phyloP scores from a whole-genome alignment of 2,113 vertebrate genomes.

The Planiliza haematocheilus region DNA sequence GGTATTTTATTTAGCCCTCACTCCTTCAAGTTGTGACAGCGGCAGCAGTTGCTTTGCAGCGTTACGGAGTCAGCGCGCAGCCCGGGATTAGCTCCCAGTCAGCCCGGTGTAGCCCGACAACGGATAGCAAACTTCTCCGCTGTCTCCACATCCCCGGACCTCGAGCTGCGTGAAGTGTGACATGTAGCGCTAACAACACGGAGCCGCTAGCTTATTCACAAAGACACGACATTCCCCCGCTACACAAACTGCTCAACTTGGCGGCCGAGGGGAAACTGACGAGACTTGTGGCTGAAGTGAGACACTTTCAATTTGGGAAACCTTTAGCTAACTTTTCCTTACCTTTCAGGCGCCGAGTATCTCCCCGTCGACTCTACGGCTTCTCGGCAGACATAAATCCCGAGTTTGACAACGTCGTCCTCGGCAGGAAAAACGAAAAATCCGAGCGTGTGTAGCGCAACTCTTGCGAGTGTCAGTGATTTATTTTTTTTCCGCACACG shows the following conservation, averaged over 20 bases:
- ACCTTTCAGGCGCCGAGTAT: slow-evolving; percentile 51
- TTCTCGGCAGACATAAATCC: slow-evolving; percentile 46
- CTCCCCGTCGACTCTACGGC: slow-evolving; percentile 24
- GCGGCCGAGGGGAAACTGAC: slow-evolving; percentile 45
- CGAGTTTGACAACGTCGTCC: slow-evolving; percentile 28
- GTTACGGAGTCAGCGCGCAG: slow-evolving; percentile 17
- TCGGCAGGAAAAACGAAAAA: slow-evolving; percentile 38
- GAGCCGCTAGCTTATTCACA: slow-evolving; percentile 2
- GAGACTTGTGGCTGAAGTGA: slow-evolving; percentile 58
- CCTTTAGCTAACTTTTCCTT: slow-evolving; percentile 71
- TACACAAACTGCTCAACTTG: slow-evolving; percentile 52
- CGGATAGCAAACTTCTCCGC: slow-evolving; percentile 49
- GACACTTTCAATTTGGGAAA: slow-evolving; percentile 65
- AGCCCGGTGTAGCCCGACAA: background rate
- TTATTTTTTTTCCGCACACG: slow-evolving; percentile 40
- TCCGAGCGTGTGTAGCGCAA: slow-evolving; percentile 46
- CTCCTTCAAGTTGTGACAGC: slow-evolving; percentile 40
- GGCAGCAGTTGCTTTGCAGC: slow-evolving; percentile 7
- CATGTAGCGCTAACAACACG: background rate
- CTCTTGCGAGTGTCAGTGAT: slow-evolving; percentile 44
- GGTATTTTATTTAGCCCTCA: background rate
- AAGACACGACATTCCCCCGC: slow-evolving; percentile 17
- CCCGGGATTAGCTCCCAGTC: slow-evolving; percentile 1
- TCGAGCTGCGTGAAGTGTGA: background rate
- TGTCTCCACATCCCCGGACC: slow-evolving; percentile 4